Percentiles rank a stretch among this genome's conserved stretches.
Conservation (phyloP, 1,140 invertebrate species). For the Ceratina calcarata region DNA sequence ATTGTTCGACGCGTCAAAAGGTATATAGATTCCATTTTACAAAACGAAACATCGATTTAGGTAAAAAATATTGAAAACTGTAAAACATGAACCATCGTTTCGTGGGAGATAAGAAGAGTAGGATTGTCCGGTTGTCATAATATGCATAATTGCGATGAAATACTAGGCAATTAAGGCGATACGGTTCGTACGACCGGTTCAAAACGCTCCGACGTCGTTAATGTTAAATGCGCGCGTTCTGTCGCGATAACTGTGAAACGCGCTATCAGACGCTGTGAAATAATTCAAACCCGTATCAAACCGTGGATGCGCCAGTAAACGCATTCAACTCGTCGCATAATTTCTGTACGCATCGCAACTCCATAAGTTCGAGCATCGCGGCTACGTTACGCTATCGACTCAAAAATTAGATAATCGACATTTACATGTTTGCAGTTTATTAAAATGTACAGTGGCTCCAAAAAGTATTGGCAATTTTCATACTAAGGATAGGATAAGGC, state of each 20-base stretch:
- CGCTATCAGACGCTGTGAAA: conserved; percentile 37
- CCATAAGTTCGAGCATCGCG: conserved; percentile 32
- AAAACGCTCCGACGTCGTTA: not conserved
- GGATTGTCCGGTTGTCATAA: too few species aligned
- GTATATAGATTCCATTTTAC: too few species aligned
- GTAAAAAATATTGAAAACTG: too few species aligned
- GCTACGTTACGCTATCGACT: not conserved
- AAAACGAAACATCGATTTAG: too few species aligned
- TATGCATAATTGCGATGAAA: not conserved
- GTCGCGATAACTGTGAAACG: not conserved
- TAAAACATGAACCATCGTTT: too few species aligned
- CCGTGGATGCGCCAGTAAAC: conserved; percentile 43
- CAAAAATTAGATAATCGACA: conserved; percentile 29
- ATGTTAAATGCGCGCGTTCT: not conserved
- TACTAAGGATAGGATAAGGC: too few species aligned
- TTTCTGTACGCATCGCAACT: conserved; percentile 44
- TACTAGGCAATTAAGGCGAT: conserved; percentile 11
- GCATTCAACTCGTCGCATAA: conserved; percentile 57
- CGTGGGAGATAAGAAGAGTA: too few species aligned
- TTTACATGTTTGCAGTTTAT: too few species aligned
- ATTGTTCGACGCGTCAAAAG: too few species aligned
- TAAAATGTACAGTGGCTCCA: too few species aligned
- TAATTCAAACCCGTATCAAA: conserved; percentile 60
- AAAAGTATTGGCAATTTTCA: too few species aligned
- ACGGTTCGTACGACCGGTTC: not conserved